A percentile compares a stretch with the other conserved stretches of the same genome.
phyloP scores from a whole-genome alignment of 2,113 vertebrate genomes.

The Panthera uncia region DNA sequence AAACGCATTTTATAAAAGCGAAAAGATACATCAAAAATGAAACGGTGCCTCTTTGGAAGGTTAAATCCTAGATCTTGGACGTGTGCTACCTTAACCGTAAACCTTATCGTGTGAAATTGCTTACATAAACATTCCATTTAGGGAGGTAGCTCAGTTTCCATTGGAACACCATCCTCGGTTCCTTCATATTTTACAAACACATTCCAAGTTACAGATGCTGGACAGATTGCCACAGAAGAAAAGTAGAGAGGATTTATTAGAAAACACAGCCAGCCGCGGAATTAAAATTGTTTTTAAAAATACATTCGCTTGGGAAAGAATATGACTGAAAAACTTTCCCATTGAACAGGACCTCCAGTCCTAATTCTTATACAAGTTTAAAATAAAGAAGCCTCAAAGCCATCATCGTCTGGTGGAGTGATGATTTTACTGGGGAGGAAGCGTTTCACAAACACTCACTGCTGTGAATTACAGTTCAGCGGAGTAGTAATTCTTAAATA shows the following conservation, averaged over 20 bases:
- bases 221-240: neutral
- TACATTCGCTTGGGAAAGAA: neutral
- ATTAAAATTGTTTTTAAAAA: neutral
- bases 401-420: neutral
- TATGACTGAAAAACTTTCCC: conserved; percentile 5
- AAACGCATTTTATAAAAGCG: conserved; percentile 58
- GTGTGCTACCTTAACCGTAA: neutral
- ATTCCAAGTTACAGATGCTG: neutral
- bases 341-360: neutral
- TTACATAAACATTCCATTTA: neutral
- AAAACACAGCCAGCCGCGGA: neutral
- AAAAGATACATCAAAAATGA: conserved; percentile 60
- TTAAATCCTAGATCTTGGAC: neutral
- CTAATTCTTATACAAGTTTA: neutral
- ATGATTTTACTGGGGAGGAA: neutral
- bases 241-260: neutral
- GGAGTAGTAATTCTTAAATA: neutral
- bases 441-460: neutral
- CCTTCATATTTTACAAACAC: neutral
- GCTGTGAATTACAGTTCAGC: neutral
- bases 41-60: conserved; percentile 53
- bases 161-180: neutral
- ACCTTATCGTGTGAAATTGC: neutral
- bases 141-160: neutral
- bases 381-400: conserved; percentile 25